Evolutionary conservation across 2,888 invertebrate species (phyloP).

Genomic region (Ennomos erosarius): DNA sequence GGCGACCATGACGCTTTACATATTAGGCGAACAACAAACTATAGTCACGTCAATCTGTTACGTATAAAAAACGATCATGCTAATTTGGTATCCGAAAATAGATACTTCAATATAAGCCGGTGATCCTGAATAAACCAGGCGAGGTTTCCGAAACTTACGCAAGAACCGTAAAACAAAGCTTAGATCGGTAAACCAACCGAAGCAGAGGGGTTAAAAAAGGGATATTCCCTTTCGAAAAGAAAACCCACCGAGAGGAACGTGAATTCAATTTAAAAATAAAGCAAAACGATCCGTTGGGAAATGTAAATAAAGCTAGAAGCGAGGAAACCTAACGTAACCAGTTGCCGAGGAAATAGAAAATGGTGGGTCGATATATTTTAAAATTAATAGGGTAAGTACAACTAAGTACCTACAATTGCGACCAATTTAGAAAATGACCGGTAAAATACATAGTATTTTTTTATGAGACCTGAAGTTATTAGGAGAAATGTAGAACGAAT

Average conservation of each 20-base stretch:
- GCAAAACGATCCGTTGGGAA: constrained; percentile 15
- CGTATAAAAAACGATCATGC: not conserved
- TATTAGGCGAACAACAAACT: too few species aligned
- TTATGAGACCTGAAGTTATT: constrained; percentile 9
- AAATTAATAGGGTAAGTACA: constrained; percentile 1
- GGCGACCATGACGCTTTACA: not conserved
- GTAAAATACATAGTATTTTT: constrained; percentile 5
- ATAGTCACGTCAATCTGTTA: too few species aligned
- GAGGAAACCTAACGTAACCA: not conserved
- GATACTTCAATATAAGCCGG: not conserved
- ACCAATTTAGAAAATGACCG: constrained; percentile 18
- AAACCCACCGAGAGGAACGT: constrained; percentile 24
- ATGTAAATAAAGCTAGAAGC: constrained; percentile 8
- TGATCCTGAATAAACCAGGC: constrained; percentile 14
- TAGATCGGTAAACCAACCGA: constrained; percentile 30
- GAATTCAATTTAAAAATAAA: constrained; percentile 37
- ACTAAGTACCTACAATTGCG: too few species aligned
- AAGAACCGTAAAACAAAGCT: constrained; percentile 36
- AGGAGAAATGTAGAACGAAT: constrained; percentile 6
- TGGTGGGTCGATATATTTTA: not conserved
- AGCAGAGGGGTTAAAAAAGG: constrained; percentile 27
- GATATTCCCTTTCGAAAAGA: constrained; percentile 26
- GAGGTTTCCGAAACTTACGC: constrained; percentile 15
- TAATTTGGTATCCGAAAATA: not conserved
- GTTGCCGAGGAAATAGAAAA: not conserved